Percentiles rank a stretch among this genome's conserved stretches.
Evolutionary conservation across 2,888 invertebrate species (phyloP).

Genomic region (Cantharis nigra): DNA sequence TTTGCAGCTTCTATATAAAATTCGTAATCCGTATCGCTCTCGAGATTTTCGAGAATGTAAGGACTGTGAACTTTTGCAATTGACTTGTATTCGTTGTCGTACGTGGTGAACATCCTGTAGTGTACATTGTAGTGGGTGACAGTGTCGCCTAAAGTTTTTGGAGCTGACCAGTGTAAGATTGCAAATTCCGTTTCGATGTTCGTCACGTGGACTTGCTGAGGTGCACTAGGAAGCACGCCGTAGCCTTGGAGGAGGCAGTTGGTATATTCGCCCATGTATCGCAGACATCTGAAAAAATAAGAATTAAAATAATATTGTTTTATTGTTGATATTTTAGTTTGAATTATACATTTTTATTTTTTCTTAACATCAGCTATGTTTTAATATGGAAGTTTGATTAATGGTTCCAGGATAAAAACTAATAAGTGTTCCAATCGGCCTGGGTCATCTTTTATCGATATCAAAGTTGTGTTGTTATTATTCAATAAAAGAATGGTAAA

Average conservation of each 20-base stretch:
- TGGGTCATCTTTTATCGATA: not conserved
- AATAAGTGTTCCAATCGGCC: not conserved
- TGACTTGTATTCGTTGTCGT: slow-evolving; percentile 53
- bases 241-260: slow-evolving; percentile 85
- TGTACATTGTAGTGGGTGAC: slow-evolving; percentile 61
- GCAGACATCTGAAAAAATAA: slow-evolving; percentile 66
- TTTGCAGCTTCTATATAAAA: slow-evolving; percentile 81
- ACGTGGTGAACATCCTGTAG: slow-evolving; percentile 49
- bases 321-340: no score
- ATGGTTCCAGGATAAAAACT: not conserved
- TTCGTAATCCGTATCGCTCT: slow-evolving; percentile 77
- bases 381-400: no score
- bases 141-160: slow-evolving; percentile 71
- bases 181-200: slow-evolving; percentile 78
- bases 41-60: slow-evolving; percentile 73
- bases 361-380: no score
- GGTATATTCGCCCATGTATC: slow-evolving; percentile 80
- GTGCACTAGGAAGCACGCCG: slow-evolving; percentile 78
- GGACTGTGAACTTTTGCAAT: slow-evolving; percentile 65
- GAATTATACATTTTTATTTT: no score
- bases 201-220: slow-evolving; percentile 70
- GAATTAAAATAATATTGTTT: not conserved
- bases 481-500: not conserved
- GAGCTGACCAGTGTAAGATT: slow-evolving; percentile 78
- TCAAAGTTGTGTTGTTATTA: not conserved